Conservation (phyloP, 1,140 invertebrate species). For the Heterodera carotae region DNA sequence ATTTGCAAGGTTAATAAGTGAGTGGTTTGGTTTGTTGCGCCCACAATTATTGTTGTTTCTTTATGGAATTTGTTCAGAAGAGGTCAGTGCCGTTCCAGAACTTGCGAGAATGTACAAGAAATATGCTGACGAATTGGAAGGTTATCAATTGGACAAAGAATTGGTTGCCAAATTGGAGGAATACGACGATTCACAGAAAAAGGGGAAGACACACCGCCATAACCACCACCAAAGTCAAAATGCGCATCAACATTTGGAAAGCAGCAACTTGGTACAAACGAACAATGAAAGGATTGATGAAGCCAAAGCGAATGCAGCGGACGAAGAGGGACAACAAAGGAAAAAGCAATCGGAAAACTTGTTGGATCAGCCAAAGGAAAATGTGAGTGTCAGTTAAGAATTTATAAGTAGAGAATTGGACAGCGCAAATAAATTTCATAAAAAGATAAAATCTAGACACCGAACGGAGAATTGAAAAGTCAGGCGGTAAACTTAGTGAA, state of each 20-base stretch:
- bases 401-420: too few relatives aligned
- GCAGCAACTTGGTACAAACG: not conserved
- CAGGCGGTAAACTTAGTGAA: too few relatives aligned
- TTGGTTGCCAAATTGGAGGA: not conserved
- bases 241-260: not conserved
- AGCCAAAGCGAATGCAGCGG: not conserved
- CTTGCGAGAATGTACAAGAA: constrained; percentile 1
- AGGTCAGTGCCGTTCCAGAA: constrained; percentile 10
- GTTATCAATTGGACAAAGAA: constrained; percentile 14
- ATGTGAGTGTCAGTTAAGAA: too few relatives aligned
- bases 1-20: constrained; percentile 15
- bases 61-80: constrained; percentile 7
- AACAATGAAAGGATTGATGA: not conserved
- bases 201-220: not conserved
- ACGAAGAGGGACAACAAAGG: too few relatives aligned
- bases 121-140: not conserved
- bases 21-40: not conserved
- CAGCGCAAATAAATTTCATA: too few relatives aligned
- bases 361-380: too few relatives aligned
- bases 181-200: not conserved
- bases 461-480: too few relatives aligned
- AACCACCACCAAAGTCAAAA: not conserved
- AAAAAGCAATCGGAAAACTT: too few relatives aligned
- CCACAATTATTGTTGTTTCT: not conserved
- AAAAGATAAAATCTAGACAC: too few relatives aligned